Evolutionary conservation across 2,113 vertebrate species (phyloP), one percentile per base, ranked within the genome.

Genomic region (Microtus montanus): DNA sequence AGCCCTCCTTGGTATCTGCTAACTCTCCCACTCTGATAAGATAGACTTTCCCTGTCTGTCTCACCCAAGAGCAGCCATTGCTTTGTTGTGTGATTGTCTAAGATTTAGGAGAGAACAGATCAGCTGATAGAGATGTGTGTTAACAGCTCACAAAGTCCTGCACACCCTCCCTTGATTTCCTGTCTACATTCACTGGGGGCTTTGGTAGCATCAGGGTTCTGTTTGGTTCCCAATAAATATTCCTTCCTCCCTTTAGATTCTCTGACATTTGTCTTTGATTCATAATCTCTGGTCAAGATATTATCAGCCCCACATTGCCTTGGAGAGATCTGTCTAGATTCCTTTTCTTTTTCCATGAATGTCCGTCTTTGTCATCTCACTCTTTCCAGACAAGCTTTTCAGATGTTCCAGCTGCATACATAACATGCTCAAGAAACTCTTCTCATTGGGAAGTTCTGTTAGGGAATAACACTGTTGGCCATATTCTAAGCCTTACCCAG

Each of bases 221-320:
- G 5, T 11, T 61, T 63, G 44, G 61, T 75, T 75, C 64, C 41
- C 58, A 75, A 71, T 74, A 90, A 87, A 87, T 47, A 47, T 91
- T 71, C 68, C 28, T 41, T 79, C 41, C 83, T 89, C 52, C 47
- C 89, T 87, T 84, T 41, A 73, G 71, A 96, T 88, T 94, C 73
- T 91, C 35, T 82, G 66, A 73, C 47, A 54, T 95, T n/a, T 71
- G 41, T 70, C 49, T 93, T 61, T 80, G 49, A 75, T 85, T 96
- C 87, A 68, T 64, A 26, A 52, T 93, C 28, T 94, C 26, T 71
- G 4, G 41, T 77, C 91, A 64, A 95, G 80, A 86, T 89, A 58
- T 47, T 15, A 91, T 88, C 80, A 82, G 1, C 11, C 8, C 44
- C 52, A 80, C 10, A 77, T 89, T 92, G 47, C 87, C 68, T 66